Conservation (phyloP, 2,113 vertebrate genomes). For the Turdus rufiventris region DNA sequence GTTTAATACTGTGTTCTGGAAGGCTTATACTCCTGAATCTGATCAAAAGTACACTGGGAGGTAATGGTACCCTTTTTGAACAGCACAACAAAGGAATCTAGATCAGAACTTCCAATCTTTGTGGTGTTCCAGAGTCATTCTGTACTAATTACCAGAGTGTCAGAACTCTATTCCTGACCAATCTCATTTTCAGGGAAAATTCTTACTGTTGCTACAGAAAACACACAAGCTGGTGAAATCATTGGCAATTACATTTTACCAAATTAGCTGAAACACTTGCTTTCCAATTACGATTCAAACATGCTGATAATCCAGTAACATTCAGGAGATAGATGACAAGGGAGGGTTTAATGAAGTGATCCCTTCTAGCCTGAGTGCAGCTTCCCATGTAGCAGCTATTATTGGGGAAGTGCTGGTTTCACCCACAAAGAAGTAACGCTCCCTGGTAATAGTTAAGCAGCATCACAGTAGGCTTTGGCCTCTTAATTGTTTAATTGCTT, state of each 20-base stretch:
- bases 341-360: neutral
- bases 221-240: neutral
- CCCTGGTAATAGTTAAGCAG: neutral
- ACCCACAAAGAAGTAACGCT: conserved; percentile 58
- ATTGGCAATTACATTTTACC: neutral
- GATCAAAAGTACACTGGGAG: conserved; percentile 15
- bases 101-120: conserved; percentile 57
- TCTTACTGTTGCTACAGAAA: neutral
- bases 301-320: neutral
- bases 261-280: neutral
- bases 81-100: conserved; percentile 58
- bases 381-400: conserved; percentile 39
- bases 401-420: conserved; percentile 54
- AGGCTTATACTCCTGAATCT: conserved; percentile 62
- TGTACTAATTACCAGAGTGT: neutral
- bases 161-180: neutral
- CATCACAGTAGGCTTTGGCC: neutral
- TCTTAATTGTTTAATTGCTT: neutral
- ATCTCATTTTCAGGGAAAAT: neutral
- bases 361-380: neutral
- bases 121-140: neutral
- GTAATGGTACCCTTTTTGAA: conserved; percentile 61
- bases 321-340: neutral
- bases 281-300: neutral
- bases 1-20: conserved; percentile 60